A percentile compares a stretch with the other conserved stretches of the same genome.
Evolutionary conservation across 2,888 invertebrate species (phyloP).

Genomic region (Pollenia amentaria): DNA sequence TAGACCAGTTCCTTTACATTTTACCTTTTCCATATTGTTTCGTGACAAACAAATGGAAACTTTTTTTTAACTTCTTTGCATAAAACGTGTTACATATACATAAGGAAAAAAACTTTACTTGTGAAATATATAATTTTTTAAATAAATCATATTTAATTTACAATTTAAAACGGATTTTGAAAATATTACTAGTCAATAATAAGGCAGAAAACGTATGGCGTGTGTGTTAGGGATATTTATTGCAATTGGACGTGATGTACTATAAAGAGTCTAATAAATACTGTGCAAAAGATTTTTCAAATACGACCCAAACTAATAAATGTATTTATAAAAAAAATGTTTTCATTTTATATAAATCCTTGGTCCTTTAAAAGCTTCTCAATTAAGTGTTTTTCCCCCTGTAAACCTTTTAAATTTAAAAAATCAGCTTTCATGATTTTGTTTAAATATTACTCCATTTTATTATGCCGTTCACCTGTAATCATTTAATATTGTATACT

Average conservation of each 20-base stretch:
- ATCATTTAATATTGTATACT: background rate
- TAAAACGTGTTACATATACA: too few species aligned
- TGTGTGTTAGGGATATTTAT: constrained; percentile 30
- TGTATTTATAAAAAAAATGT: too few species aligned
- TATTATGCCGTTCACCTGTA: background rate
- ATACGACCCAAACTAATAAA: too few species aligned
- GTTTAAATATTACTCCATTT: background rate
- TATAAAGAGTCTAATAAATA: too few species aligned
- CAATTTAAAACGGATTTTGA: constrained; percentile 46
- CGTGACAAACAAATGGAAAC: too few species aligned
- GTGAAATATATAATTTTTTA: background rate
- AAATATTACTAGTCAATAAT: constrained; percentile 27
- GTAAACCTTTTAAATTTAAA: background rate
- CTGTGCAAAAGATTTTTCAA: too few species aligned
- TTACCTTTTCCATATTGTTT: too few species aligned
- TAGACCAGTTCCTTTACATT: too few species aligned
- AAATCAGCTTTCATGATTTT: background rate
- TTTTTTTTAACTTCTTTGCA: too few species aligned
- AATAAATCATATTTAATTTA: constrained; percentile 54
- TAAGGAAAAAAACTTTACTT: background rate
- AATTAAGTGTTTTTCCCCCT: background rate
- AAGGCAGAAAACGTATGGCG: background rate
- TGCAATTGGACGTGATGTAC: constrained; percentile 11
- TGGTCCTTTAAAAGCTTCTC: background rate
- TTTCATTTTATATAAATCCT: too few species aligned